Conservation (phyloP, 2,888 invertebrate species). For the Ganaspis brasiliensis region DNA sequence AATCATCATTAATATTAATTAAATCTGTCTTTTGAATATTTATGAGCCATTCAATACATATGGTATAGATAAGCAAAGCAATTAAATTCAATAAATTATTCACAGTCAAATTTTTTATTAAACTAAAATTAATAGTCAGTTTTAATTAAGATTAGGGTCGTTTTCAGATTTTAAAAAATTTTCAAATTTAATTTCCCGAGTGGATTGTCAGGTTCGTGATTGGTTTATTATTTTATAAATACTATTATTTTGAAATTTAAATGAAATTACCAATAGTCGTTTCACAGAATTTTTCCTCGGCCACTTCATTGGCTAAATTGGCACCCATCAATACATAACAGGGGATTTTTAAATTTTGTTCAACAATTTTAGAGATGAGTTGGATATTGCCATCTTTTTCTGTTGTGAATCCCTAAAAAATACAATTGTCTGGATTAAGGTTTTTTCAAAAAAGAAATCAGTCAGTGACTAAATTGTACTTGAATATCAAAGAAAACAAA, state of each 20-base stretch:
- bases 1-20: slow-evolving; percentile 1
- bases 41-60: not conserved
- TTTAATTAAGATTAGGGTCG: too few species aligned
- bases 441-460: not conserved
- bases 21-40: not conserved
- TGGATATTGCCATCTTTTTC: slow-evolving; percentile 82
- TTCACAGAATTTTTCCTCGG: slow-evolving; percentile 86
- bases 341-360: slow-evolving; percentile 83
- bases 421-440: not conserved
- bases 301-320: slow-evolving; percentile 87
- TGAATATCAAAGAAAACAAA: not conserved
- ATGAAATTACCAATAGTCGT: slow-evolving; percentile 84
- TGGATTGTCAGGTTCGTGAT: too few species aligned
- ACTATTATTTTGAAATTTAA: too few species aligned
- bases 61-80: too few species aligned
- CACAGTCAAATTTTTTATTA: too few species aligned
- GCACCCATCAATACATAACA: slow-evolving; percentile 88
- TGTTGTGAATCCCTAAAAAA: slow-evolving; percentile 81
- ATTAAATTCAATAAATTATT: too few species aligned
- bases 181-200: too few species aligned
- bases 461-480: not conserved
- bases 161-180: too few species aligned
- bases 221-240: too few species aligned
- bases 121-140: too few species aligned
- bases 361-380: slow-evolving; percentile 85